Conservation (phyloP, 1,140 invertebrate genomes). For the Camponotus floridanus region DNA sequence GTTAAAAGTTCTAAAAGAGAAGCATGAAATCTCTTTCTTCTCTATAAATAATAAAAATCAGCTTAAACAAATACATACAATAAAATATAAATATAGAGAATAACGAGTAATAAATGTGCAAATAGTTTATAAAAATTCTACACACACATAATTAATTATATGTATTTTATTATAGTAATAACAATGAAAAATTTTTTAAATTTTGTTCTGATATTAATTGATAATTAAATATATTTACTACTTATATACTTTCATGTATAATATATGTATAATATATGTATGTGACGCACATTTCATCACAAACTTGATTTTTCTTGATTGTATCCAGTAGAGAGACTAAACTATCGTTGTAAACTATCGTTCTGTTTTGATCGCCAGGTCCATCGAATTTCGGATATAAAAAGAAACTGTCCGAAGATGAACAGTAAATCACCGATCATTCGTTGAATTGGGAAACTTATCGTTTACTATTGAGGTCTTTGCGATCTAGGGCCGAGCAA, state of each 20-base stretch:
- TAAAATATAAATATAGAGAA: neutral
- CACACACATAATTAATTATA: neutral
- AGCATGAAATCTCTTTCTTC: neutral
- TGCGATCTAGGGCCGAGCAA: neutral
- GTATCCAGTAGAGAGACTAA: neutral
- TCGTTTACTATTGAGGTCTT: neutral
- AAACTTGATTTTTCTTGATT: neutral
- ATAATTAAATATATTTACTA: neutral
- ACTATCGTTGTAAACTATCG: neutral
- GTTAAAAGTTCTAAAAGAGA: neutral
- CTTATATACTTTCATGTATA: neutral
- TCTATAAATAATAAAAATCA: too few relatives aligned
- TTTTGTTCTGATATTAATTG: neutral
- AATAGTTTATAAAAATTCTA: neutral
- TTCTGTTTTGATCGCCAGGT: neutral
- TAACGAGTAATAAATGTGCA: neutral
- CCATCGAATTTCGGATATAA: neutral
- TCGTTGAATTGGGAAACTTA: neutral
- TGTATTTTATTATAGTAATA: neutral
- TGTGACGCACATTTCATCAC: too few relatives aligned
- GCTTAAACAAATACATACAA: too few relatives aligned
- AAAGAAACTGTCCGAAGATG: neutral
- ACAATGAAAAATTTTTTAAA: neutral
- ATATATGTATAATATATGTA: too few relatives aligned
- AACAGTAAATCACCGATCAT: slow-evolving; percentile 18